A percentile compares a stretch with the other conserved stretches of the same genome.
phyloP scores from a whole-genome alignment of 2,113 vertebrate genomes.

The Craseonycteris thonglongyai region DNA sequence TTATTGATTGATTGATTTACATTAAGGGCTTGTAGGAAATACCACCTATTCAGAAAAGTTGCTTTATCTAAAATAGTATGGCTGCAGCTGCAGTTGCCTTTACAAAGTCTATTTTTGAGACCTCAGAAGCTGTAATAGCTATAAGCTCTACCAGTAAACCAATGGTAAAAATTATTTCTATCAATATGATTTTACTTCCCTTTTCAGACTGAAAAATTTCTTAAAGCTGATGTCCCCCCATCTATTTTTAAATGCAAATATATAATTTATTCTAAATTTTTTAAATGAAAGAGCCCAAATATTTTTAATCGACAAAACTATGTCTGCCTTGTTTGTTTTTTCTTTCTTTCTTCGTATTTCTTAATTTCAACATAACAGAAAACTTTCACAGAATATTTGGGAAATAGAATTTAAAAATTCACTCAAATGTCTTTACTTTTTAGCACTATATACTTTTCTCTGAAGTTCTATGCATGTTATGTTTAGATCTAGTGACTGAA shows the following conservation, averaged over 20 bases:
- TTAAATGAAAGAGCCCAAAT: neutral
- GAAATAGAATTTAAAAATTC: neutral
- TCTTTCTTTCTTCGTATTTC: neutral
- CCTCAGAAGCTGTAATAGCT: neutral
- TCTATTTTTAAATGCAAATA: neutral
- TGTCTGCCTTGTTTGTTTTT: neutral
- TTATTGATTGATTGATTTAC: conserved; percentile 17
- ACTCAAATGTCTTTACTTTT: neutral
- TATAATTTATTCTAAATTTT: neutral
- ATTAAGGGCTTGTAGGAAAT: neutral
- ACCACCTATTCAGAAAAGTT: neutral
- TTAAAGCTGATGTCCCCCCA: neutral
- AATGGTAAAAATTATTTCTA: neutral
- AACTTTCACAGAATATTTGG: neutral
- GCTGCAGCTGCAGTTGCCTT: neutral
- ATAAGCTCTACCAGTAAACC: neutral
- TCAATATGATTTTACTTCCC: neutral
- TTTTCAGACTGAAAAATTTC: neutral
- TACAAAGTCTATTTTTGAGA: neutral
- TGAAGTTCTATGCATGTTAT: neutral
- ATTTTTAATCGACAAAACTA: neutral
- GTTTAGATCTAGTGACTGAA: neutral
- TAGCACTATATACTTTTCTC: neutral
- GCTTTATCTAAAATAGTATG: conserved; percentile 32
- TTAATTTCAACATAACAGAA: neutral